Conservation (phyloP, 2,888 invertebrate species). For the Andrena hattorfiana region DNA sequence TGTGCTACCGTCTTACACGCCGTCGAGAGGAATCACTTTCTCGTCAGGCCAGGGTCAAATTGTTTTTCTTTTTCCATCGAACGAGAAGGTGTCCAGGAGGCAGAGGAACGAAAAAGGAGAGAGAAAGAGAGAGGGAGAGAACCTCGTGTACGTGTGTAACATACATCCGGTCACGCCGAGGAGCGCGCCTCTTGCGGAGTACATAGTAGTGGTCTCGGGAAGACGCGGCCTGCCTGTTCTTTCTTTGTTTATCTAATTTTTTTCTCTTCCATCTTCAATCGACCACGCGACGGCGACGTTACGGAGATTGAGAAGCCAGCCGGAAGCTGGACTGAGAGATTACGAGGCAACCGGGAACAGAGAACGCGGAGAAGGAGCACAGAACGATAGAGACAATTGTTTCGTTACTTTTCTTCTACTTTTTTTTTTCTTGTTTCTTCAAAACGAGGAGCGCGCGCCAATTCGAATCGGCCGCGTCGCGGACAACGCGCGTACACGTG, state of each 20-base stretch:
- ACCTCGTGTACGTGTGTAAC: constrained; percentile 47
- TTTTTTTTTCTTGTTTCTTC: not conserved
- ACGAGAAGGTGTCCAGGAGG: constrained; percentile 52
- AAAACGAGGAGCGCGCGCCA: constrained; percentile 24
- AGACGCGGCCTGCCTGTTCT: constrained; percentile 62
- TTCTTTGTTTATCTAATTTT: constrained; percentile 51
- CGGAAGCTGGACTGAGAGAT: constrained; percentile 3
- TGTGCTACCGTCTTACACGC: constrained; percentile 85
- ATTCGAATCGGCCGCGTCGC: constrained; percentile 38
- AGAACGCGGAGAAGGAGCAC: constrained; percentile 33
- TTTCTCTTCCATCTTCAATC: constrained; percentile 37
- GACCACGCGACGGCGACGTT: constrained; percentile 46
- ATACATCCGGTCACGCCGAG: constrained; percentile 49
- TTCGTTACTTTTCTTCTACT: no score
- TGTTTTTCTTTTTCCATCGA: constrained; percentile 61
- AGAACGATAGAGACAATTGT: constrained; percentile 12
- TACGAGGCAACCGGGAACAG: constrained; percentile 33
- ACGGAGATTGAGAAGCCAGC: constrained; percentile 28
- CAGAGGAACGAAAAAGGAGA: constrained; percentile 48
- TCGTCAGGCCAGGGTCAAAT: constrained; percentile 65
- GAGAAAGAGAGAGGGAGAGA: constrained; percentile 71
- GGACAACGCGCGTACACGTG: not conserved
- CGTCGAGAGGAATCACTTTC: constrained; percentile 68
- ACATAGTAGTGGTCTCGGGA: constrained; percentile 32
- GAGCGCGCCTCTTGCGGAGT: constrained; percentile 40